These are phyloP conservation scores for Hippocampus mohnikei DNA, from an alignment of 2,113 vertebrate genomes.

Conservation along the genomic window DNA sequence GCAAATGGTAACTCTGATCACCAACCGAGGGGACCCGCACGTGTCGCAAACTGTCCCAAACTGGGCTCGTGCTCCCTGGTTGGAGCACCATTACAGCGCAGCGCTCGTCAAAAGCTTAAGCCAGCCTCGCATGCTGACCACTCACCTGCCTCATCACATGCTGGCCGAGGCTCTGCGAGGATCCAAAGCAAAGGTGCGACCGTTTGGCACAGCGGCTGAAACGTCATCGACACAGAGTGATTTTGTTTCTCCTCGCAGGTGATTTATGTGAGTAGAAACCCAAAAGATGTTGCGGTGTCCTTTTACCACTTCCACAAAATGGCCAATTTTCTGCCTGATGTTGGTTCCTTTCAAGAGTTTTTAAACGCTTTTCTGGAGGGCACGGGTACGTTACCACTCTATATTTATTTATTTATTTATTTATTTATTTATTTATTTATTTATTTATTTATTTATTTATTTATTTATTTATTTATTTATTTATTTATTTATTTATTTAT, in stretches of 20 bases:
- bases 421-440: no score
- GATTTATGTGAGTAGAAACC: conserved; percentile 83
- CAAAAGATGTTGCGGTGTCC: conserved; percentile 81
- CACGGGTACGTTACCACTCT: conserved; percentile 58
- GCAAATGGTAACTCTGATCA: conserved; percentile 78
- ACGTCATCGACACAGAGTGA: background rate
- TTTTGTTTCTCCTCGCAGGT: conserved; percentile 60
- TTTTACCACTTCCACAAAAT: conserved; percentile 83
- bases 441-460: no score
- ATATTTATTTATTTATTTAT: background rate
- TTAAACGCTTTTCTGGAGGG: conserved; percentile 72
- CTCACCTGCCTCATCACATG: conserved; percentile 75
- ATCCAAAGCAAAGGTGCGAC: conserved; percentile 74
- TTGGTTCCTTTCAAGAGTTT: conserved; percentile 72
- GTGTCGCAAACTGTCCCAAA: conserved; percentile 73
- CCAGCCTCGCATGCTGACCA: conserved; percentile 72
- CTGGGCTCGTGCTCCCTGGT: conserved; percentile 80
- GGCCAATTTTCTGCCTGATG: conserved; percentile 79
- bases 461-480: no score
- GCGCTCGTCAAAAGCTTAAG: conserved; percentile 35
- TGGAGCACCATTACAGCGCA: conserved; percentile 78
- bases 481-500: no score
- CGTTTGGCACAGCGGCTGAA: background rate
- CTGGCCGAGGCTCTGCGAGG: conserved; percentile 68
- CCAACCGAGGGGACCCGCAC: conserved; percentile 63